Percentiles rank a stretch among this genome's conserved stretches.
These are phyloP conservation scores for Genyomyrus donnyi DNA, from an alignment of 2,113 vertebrate species.

Conservation along the genomic window DNA sequence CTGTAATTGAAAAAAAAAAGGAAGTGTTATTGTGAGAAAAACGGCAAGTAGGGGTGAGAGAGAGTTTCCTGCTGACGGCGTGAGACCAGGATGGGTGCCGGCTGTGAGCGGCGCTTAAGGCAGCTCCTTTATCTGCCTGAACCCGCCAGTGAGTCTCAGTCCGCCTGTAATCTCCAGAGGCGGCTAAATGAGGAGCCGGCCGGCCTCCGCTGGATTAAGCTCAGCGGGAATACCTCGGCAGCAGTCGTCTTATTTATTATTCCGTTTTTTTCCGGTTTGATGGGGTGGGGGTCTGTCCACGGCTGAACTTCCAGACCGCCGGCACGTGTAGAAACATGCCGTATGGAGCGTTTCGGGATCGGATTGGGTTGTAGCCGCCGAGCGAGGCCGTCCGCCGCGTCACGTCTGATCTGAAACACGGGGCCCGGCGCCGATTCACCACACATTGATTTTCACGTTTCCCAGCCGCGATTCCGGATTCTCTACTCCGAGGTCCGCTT, in stretches of 20 bases:
- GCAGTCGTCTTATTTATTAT: slow-evolving; percentile 35
- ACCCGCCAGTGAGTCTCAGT: slow-evolving; percentile 48
- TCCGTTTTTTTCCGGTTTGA: not conserved
- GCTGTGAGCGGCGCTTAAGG: slow-evolving; percentile 33
- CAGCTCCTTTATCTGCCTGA: slow-evolving; percentile 48
- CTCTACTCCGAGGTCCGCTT: slow-evolving; percentile 53
- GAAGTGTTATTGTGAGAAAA: not conserved
- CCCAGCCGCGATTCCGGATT: slow-evolving; percentile 43
- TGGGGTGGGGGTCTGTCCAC: slow-evolving; percentile 10
- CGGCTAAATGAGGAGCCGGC: not conserved
- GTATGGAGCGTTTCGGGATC: not conserved
- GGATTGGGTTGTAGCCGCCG: slow-evolving; percentile 8
- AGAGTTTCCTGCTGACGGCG: slow-evolving; percentile 2
- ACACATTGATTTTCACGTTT: slow-evolving; percentile 52
- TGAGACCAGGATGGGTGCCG: not conserved
- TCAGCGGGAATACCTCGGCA: slow-evolving; percentile 41
- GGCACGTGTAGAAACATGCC: not conserved
- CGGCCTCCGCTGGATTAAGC: slow-evolving; percentile 33
- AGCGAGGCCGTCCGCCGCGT: not conserved
- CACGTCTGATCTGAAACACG: slow-evolving; percentile 14
- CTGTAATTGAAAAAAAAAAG: slow-evolving; percentile 10
- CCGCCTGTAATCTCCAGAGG: slow-evolving; percentile 32
- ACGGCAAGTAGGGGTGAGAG: not conserved
- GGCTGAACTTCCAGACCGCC: slow-evolving; percentile 5
- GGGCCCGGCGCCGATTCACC: slow-evolving; percentile 40